Evolutionary conservation across 2,888 invertebrate genomes (phyloP), one percentile per base, ranked within the genome.

Genomic region (Eutolmus rufibarbis): DNA sequence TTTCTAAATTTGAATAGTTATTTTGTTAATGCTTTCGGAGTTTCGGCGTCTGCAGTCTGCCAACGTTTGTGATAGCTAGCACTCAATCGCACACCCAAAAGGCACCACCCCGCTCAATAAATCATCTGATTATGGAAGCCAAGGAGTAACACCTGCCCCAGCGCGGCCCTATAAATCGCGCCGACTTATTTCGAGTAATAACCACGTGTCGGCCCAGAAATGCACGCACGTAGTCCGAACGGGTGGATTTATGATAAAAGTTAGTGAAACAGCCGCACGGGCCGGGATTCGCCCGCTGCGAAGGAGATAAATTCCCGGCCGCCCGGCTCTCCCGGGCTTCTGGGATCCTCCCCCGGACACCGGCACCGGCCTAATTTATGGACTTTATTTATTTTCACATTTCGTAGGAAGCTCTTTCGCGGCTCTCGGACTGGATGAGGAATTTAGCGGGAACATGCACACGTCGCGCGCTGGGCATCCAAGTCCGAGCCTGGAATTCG

Each of bases 381-480:
- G 84, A 14, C 84, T 84, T 84, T 84, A 84, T 84, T 84, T 84
- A 57, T 84, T 84, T 84, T 84, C 84, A 84, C 84, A 84, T 84
- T 84, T 84, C 84, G 37, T 66, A 84, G 84, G 84, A 84, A 84
- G 84, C 40, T 84, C 84, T 84, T 66, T 81, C 66, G 40, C 66
- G 84, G 84, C n/a, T 12, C 84, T 28, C 66, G 9, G 66, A 66
- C 43, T 37, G 28, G 51, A 74, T 84, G 84, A 84, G 66, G 66
- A 57, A 84, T 84, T 84, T 40, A 23, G n/a, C 23, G 14, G 51
- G 84, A 74, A 84, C 84, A 84, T 84, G 84, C 84, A 84, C 84
- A 84, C 66, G 19, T 23, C 84, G 56, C 74, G 56, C 43, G 23
- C 66, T 57, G 66, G 40, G 23, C 23, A 84, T 57, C 84, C 37